Conservation (phyloP, 2,888 invertebrate genomes). For the Dione juno region DNA sequence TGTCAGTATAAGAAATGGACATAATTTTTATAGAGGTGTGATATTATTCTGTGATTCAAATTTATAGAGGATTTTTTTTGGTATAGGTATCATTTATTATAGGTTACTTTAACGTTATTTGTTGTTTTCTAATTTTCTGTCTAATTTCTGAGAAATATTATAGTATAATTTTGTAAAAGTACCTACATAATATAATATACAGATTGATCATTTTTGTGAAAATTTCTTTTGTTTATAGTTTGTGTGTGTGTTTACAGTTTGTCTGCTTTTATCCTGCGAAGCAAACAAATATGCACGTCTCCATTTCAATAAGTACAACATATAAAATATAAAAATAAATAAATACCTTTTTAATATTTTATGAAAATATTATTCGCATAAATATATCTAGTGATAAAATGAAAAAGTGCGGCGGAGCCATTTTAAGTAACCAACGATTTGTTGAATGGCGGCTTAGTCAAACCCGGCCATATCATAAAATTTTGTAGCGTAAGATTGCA, state of each 20-base stretch:
- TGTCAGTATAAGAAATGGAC: not conserved
- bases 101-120: not conserved
- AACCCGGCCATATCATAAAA: conserved; percentile 28
- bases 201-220: not conserved
- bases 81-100: not conserved
- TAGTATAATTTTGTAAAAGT: too few species aligned
- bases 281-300: not conserved
- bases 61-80: not conserved
- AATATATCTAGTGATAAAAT: conserved; percentile 16
- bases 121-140: not conserved
- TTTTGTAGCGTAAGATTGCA: conserved; percentile 33
- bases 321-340: not conserved
- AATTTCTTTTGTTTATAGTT: too few species aligned
- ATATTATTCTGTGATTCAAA: conserved; percentile 1
- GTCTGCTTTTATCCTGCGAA: not conserved
- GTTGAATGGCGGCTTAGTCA: conserved; percentile 28
- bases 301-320: not conserved
- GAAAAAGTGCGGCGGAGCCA: conserved; percentile 3
- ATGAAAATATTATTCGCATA: not conserved
- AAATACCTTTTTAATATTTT: not conserved
- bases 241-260: too few species aligned
- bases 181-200: too few species aligned
- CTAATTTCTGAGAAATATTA: not conserved
- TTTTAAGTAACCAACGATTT: conserved; percentile 28
- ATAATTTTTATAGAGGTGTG: too few species aligned